phyloP scores from a whole-genome alignment of 2,888 invertebrate species.

The Ochropleura leucogaster region DNA sequence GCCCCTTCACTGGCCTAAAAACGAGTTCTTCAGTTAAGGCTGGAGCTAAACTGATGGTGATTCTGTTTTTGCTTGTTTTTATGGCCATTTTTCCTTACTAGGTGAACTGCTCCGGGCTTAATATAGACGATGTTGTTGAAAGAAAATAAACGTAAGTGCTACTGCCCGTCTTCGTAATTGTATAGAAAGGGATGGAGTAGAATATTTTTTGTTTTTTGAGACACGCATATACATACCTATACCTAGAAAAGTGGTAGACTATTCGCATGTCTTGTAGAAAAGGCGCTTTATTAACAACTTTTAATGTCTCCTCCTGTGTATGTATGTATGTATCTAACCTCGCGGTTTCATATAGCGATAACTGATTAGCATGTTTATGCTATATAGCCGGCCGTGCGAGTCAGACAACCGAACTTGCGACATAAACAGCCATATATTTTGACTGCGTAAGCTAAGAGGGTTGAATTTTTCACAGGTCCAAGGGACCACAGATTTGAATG shows the following conservation, averaged over 20 bases:
- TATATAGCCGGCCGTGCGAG: not conserved
- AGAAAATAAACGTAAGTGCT: slow-evolving; percentile 46
- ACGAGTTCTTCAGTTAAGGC: slow-evolving; percentile 64
- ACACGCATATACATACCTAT: not conserved
- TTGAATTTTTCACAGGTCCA: too few relatives aligned
- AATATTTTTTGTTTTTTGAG: slow-evolving; percentile 1
- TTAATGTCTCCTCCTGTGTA: too few relatives aligned
- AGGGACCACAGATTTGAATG: too few relatives aligned
- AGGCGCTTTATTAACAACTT: not conserved
- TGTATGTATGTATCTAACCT: not conserved
- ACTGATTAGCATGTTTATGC: not conserved
- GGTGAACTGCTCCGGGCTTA: slow-evolving; percentile 40
- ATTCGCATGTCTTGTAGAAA: not conserved
- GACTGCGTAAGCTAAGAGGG: too few relatives aligned
- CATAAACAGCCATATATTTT: too few relatives aligned
- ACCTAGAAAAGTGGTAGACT: not conserved
- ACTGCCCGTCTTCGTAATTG: slow-evolving; percentile 36
- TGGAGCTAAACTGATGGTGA: slow-evolving; percentile 20
- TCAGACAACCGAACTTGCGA: too few relatives aligned
- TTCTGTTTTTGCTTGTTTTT: slow-evolving; percentile 30
- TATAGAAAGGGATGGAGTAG: not conserved
- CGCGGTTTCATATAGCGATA: not conserved
- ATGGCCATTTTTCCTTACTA: slow-evolving; percentile 41
- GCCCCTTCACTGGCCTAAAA: slow-evolving; percentile 68
- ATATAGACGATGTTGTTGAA: slow-evolving; percentile 9